Conservation (phyloP, 2,797 vertebrate genomes). For the Pelochelys cantorii region DNA sequence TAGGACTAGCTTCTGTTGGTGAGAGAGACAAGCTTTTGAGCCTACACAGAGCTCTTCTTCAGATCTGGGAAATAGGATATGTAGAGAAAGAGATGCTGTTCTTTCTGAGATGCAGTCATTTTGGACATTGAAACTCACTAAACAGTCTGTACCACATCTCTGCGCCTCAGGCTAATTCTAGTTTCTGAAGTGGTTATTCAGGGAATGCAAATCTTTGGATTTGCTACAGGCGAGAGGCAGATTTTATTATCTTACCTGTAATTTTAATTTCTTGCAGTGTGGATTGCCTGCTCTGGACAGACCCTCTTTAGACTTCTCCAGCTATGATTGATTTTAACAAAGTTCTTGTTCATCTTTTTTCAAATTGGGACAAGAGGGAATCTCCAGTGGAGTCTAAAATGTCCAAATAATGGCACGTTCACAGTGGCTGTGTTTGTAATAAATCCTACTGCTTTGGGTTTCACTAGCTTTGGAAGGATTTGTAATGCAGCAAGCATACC, state of each 20-base stretch:
- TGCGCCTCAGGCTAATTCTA: background rate
- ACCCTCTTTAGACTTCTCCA: background rate
- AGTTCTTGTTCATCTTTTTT: background rate
- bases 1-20: background rate
- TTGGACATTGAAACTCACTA: background rate
- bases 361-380: background rate
- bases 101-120: accelerated
- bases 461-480: background rate
- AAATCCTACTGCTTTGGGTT: background rate
- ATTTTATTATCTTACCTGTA: background rate
- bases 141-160: background rate
- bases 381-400: background rate
- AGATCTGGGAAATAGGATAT: background rate
- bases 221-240: background rate
- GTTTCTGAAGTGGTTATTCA: background rate
- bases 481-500: background rate
- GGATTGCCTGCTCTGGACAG: background rate
- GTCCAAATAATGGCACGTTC: background rate
- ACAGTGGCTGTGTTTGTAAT: background rate
- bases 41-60: background rate
- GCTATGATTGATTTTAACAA: background rate
- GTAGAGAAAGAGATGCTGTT: background rate
- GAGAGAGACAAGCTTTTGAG: background rate
- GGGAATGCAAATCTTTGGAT: background rate
- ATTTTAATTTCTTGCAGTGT: background rate